Conservation (phyloP, 2,888 invertebrate species). For the Ramazzottius varieornatus region DNA sequence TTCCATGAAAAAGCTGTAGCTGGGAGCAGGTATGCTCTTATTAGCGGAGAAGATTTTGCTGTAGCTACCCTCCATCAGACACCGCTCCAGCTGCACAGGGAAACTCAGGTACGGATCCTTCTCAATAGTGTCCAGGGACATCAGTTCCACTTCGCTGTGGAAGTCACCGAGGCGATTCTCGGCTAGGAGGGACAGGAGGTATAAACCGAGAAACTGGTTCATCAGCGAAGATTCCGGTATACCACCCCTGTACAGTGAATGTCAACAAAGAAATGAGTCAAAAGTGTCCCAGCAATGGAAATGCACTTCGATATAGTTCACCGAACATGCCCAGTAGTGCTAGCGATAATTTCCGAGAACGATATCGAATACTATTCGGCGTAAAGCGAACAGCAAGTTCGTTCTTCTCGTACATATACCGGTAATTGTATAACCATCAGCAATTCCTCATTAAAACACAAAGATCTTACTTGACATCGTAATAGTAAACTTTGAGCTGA, state of each 20-base stretch:
- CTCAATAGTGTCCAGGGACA: not conserved
- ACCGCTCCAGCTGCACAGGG: not conserved
- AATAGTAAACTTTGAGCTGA: not conserved
- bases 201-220: not conserved
- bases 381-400: too few relatives aligned
- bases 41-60: not conserved
- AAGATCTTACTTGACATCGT: slow-evolving; percentile 4
- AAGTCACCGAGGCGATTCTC: slow-evolving; percentile 4
- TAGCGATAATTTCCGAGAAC: not conserved
- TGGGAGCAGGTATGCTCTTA: not conserved
- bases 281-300: not conserved
- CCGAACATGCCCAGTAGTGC: not conserved
- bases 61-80: slow-evolving; percentile 3
- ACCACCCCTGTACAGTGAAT: not conserved
- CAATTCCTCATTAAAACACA: too few relatives aligned
- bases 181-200: not conserved
- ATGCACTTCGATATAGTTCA: not conserved
- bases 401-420: too few relatives aligned
- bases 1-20: not conserved
- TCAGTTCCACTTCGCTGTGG: not conserved
- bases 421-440: too few relatives aligned
- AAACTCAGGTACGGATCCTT: slow-evolving; percentile 1
- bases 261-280: too few relatives aligned
- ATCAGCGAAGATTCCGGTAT: not conserved
- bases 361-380: too few relatives aligned